Percentiles rank a stretch among this genome's conserved stretches.
Conservation (phyloP, 2,888 invertebrate genomes). For the Margaritifera margaritifera region DNA sequence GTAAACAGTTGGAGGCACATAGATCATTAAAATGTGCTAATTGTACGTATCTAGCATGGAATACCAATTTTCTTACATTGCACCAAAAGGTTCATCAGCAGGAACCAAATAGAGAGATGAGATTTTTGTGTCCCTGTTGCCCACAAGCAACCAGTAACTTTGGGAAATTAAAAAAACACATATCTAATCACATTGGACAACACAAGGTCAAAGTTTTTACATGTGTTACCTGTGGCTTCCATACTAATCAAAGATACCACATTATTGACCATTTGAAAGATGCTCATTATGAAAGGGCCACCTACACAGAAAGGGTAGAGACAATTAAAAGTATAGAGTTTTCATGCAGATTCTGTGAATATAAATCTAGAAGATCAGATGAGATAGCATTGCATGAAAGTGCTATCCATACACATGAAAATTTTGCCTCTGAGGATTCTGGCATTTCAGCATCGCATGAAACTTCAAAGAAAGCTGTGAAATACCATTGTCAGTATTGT, state of each 20-base stretch:
- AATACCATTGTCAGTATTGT: constrained; percentile 47
- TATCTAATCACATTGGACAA: constrained; percentile 38
- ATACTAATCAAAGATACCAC: constrained; percentile 35
- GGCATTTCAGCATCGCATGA: too few relatives aligned
- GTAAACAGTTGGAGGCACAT: constrained; percentile 4
- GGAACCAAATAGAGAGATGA: constrained; percentile 26
- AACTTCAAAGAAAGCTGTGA: constrained; percentile 6
- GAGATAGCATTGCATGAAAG: constrained; percentile 33
- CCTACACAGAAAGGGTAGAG: constrained; percentile 20
- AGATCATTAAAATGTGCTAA: constrained; percentile 25
- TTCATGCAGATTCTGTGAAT: constrained; percentile 35
- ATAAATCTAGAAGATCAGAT: constrained; percentile 26
- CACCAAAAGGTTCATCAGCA: constrained; percentile 27
- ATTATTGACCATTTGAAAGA: constrained; percentile 38
- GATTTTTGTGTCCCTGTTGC: constrained; percentile 44
- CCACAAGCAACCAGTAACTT: constrained; percentile 27
- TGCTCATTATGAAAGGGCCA: constrained; percentile 23
- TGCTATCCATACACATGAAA: constrained; percentile 12
- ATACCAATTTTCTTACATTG: constrained; percentile 14
- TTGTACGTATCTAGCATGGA: constrained; percentile 31
- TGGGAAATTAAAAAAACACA: constrained; percentile 32
- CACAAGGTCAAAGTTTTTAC: constrained; percentile 36
- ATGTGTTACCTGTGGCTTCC: constrained; percentile 39
- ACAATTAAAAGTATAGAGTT: constrained; percentile 22
- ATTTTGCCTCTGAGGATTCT: neutral